Evolutionary conservation across 1,140 invertebrate species (phyloP).

Genomic region (Vollenhovia emeryi): DNA sequence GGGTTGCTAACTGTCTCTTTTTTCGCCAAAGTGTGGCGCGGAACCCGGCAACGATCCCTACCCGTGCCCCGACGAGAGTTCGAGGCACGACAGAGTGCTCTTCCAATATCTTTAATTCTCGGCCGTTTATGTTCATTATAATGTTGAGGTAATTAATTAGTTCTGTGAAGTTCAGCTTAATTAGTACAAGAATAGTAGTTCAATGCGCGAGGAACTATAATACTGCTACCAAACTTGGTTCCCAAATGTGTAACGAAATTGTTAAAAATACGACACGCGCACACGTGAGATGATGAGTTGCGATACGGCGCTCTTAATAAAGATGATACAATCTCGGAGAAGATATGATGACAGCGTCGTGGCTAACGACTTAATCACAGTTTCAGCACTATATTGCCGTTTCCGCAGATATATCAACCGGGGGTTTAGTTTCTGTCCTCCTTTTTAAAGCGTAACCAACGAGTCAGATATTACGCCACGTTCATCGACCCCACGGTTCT

Average conservation of each 20-base stretch:
- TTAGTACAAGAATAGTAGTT: background rate
- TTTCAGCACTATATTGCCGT: slow-evolving; percentile 24
- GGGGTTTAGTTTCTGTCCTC: background rate
- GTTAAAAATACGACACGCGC: background rate
- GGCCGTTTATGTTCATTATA: background rate
- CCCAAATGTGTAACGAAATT: background rate
- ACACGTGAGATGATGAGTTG: background rate
- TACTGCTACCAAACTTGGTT: background rate
- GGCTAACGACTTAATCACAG: slow-evolving; percentile 11
- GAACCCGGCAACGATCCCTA: no score
- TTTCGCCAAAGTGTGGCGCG: no score
- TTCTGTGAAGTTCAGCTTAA: background rate
- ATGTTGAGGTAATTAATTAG: background rate
- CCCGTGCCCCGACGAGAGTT: no score
- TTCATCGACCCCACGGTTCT: slow-evolving; percentile 5
- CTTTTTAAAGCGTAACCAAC: slow-evolving; percentile 5
- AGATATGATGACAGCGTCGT: background rate
- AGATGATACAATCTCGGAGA: background rate
- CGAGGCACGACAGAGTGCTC: no score
- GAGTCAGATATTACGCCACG: background rate
- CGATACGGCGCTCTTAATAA: background rate
- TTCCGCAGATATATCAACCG: background rate
- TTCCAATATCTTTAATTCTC: background rate
- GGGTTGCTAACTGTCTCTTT: no score
- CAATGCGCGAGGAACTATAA: background rate